Conservation (phyloP, 1,140 invertebrate species). For the Laodelphax striatellus region DNA sequence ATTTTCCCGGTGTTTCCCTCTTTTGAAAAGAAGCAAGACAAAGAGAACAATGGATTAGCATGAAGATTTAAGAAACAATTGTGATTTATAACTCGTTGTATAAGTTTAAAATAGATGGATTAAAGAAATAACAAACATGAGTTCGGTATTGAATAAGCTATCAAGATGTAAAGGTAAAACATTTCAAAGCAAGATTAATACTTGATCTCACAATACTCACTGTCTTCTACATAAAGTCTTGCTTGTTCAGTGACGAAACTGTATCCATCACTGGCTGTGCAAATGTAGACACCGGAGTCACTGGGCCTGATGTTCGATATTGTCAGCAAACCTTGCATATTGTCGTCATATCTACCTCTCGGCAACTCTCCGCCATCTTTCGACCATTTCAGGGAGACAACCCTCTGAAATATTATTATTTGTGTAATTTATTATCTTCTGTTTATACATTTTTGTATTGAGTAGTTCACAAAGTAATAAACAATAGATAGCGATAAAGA, state of each 20-base stretch:
- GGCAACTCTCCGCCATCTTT: conserved; percentile 61
- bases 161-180: no score
- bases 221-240: conserved; percentile 66
- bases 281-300: conserved; percentile 81
- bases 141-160: no score
- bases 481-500: no score
- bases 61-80: no score
- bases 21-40: neutral
- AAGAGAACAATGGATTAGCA: no score
- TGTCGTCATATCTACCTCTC: conserved; percentile 48
- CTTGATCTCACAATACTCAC: conserved; percentile 15
- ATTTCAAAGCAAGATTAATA: no score
- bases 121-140: no score
- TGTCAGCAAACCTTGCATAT: conserved; percentile 53
- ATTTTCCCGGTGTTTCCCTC: neutral
- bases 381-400: conserved; percentile 55
- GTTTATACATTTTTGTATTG: no score
- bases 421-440: no score
- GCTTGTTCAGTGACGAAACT: conserved; percentile 49
- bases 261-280: conserved; percentile 62
- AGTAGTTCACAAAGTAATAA: no score
- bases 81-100: no score
- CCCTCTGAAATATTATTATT: conserved; percentile 27
- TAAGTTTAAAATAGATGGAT: no score
- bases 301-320: conserved; percentile 62